These are phyloP conservation scores for Pseudopleuronectes americanus DNA, from an alignment of 2,797 vertebrate species.

Conservation along the genomic window DNA sequence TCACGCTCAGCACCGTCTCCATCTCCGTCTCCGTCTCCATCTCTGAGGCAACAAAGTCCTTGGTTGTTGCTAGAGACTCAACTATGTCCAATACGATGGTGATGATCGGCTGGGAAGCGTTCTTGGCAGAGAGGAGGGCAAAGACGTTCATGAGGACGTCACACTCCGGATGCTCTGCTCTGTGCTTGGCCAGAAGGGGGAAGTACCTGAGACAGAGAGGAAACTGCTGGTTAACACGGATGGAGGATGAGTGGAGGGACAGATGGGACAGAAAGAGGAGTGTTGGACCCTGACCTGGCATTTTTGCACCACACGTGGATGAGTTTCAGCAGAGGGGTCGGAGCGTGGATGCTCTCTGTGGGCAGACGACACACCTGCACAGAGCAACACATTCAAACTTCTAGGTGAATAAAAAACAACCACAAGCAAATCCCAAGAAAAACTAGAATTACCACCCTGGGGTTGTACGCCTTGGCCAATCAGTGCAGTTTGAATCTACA, in stretches of 20 bases:
- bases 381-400: neutral
- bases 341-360: slow-evolving; percentile 92
- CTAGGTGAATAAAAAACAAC: neutral
- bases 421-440: neutral
- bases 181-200: slow-evolving; percentile 92
- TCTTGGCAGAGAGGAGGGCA: slow-evolving; percentile 90
- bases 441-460: neutral
- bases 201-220: slow-evolving; percentile 85
- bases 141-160: slow-evolving; percentile 91
- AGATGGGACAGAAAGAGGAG: neutral
- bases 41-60: slow-evolving; percentile 87
- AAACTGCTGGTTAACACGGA: neutral
- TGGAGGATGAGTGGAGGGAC: too few relatives aligned
- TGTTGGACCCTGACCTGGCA: slow-evolving; percentile 82
- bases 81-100: slow-evolving; percentile 90
- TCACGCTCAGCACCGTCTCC: slow-evolving; percentile 79
- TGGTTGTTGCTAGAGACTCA: slow-evolving; percentile 87
- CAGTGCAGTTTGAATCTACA: too few relatives aligned
- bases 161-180: slow-evolving; percentile 84
- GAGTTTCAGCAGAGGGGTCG: slow-evolving; percentile 92
- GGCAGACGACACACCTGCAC: slow-evolving; percentile 90
- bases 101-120: slow-evolving; percentile 84
- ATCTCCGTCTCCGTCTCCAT: slow-evolving; percentile 68
- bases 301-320: slow-evolving; percentile 94
- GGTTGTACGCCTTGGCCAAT: too few relatives aligned